These are phyloP conservation scores for Carpatolechia fugitivella DNA, from an alignment of 2,888 invertebrate species.

Conservation along the genomic window DNA sequence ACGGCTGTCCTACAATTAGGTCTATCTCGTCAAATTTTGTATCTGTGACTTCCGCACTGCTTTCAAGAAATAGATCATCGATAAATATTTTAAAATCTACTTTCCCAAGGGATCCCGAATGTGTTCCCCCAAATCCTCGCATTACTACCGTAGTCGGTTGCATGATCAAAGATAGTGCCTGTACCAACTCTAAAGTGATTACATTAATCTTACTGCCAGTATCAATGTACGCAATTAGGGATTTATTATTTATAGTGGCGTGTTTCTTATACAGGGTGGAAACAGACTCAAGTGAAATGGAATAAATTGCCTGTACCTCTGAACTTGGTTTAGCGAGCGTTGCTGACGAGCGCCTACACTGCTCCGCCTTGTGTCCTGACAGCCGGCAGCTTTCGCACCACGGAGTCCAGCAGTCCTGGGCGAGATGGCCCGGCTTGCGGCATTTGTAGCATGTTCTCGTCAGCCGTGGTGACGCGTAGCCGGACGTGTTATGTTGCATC, in stretches of 20 bases:
- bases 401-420: constrained; percentile 16
- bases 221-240: too few relatives aligned
- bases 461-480: neutral
- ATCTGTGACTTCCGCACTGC: constrained; percentile 6
- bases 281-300: neutral
- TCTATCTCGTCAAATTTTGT: constrained; percentile 1
- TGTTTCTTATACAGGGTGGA: constrained; percentile 12
- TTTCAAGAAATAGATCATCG: constrained; percentile 5
- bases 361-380: constrained; percentile 18
- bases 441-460: constrained; percentile 23
- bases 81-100: neutral
- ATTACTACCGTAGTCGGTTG: constrained; percentile 11
- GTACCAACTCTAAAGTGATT: neutral
- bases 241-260: too few relatives aligned
- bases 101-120: constrained; percentile 11
- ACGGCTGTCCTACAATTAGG: constrained; percentile 16
- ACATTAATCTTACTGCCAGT: constrained; percentile 22
- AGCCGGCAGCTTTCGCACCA: constrained; percentile 23
- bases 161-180: constrained; percentile 11
- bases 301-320: constrained; percentile 17
- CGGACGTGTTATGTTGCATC: neutral
- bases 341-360: constrained; percentile 20
- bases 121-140: constrained; percentile 21
- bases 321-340: neutral
- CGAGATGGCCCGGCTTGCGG: constrained; percentile 21